phyloP scores from a whole-genome alignment of 64 coral and sea anemone species.

The Trachythela sp. region DNA sequence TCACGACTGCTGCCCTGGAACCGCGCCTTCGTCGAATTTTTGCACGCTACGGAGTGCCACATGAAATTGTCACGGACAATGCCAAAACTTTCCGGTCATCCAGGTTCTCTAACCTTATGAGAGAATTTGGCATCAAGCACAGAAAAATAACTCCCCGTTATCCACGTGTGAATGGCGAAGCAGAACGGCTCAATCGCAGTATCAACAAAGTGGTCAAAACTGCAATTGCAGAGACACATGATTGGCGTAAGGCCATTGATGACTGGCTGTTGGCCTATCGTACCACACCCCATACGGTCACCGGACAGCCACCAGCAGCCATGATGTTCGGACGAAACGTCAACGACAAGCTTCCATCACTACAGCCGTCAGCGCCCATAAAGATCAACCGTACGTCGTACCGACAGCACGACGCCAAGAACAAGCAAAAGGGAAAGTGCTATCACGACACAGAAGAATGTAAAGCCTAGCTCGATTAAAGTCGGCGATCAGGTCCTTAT shows the following conservation, averaged over 20 bases:
- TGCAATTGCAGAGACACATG: neutral
- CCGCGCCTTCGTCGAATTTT: neutral
- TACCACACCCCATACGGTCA: neutral
- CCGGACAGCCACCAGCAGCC: constrained; percentile 14
- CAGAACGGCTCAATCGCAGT: neutral
- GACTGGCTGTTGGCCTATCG: constrained; percentile 15
- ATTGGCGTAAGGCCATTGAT: neutral
- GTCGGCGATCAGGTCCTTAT: neutral
- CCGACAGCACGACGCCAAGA: neutral
- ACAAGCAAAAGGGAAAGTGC: neutral
- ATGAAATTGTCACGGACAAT: neutral
- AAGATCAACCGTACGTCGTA: neutral
- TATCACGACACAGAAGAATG: neutral
- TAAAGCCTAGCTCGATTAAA: neutral
- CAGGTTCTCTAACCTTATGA: neutral
- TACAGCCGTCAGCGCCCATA: neutral
- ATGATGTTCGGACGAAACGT: neutral
- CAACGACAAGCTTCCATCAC: neutral
- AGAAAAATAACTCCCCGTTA: neutral
- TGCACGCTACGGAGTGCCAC: neutral
- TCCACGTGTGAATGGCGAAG: constrained; percentile 25
- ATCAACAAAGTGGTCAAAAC: neutral
- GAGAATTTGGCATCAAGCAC: neutral
- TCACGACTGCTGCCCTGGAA: neutral
- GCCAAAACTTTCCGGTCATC: neutral